Conservation (phyloP, 2,888 invertebrate genomes). For the Agriopis marginaria region DNA sequence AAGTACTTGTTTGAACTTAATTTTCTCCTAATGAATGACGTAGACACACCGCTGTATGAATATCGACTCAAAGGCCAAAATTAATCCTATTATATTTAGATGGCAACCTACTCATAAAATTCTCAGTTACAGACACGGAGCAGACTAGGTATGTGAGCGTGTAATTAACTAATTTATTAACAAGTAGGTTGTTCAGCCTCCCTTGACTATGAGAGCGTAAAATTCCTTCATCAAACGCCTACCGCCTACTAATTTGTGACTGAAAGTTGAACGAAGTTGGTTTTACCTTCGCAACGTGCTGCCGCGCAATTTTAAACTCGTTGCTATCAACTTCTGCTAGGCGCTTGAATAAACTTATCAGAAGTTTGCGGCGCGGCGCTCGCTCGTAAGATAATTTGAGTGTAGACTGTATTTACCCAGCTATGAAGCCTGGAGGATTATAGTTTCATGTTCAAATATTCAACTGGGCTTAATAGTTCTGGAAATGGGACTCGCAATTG, state of each 20-base stretch:
- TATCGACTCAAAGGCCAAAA: slow-evolving; percentile 15
- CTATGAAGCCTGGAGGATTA: slow-evolving; percentile 10
- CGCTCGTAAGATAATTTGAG: slow-evolving; percentile 21
- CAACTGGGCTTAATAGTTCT: slow-evolving; percentile 21
- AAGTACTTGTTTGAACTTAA: not conserved
- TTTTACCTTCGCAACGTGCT: slow-evolving; percentile 36
- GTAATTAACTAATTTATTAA: slow-evolving; percentile 48
- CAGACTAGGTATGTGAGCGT: slow-evolving; percentile 45
- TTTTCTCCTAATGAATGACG: slow-evolving; percentile 1
- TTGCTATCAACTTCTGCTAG: slow-evolving; percentile 53
- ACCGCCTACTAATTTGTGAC: slow-evolving; percentile 39
- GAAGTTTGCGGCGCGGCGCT: slow-evolving; percentile 24
- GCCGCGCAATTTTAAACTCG: slow-evolving; percentile 48
- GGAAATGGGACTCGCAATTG: slow-evolving; percentile 10
- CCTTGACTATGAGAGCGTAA: slow-evolving; percentile 41
- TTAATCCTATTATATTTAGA: slow-evolving; percentile 16
- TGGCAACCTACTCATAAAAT: slow-evolving; percentile 24
- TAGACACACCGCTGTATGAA: not conserved
- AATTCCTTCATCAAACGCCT: slow-evolving; percentile 40
- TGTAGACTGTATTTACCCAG: slow-evolving; percentile 18
- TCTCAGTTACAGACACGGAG: slow-evolving; percentile 24
- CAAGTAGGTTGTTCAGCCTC: slow-evolving; percentile 31
- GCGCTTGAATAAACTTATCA: slow-evolving; percentile 47
- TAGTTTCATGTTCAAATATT: slow-evolving; percentile 27
- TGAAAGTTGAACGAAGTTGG: slow-evolving; percentile 43